These are phyloP conservation scores for Callospermophilus lateralis DNA, from an alignment of 2,113 vertebrate genomes.

Conservation along the genomic window DNA sequence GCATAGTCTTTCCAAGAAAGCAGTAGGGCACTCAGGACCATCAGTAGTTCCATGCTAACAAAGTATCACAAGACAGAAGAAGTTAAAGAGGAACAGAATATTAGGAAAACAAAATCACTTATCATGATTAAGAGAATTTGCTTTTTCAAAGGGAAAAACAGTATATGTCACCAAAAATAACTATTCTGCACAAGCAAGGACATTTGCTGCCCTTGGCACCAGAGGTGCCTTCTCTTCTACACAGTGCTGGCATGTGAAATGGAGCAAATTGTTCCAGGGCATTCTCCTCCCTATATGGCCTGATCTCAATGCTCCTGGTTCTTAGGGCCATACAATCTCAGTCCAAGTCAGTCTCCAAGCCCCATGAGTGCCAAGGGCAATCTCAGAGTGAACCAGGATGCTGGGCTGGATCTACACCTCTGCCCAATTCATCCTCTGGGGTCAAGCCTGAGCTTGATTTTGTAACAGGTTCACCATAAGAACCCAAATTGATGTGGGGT, in stretches of 20 bases:
- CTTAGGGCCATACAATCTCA: background rate
- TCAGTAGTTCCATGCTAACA: constrained; percentile 95
- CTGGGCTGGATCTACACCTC: background rate
- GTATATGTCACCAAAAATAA: background rate
- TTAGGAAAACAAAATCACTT: background rate
- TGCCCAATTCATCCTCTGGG: background rate
- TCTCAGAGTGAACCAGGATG: background rate
- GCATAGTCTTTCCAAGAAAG: constrained; percentile 96
- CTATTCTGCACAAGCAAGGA: background rate
- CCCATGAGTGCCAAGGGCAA: background rate
- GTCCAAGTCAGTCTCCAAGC: background rate
- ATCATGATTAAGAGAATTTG: background rate
- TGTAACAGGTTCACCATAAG: background rate
- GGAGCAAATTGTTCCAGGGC: background rate
- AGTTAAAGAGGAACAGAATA: background rate
- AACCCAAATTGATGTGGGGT: background rate
- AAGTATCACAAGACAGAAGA: background rate
- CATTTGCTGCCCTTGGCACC: background rate
- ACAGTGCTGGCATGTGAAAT: too few relatives aligned
- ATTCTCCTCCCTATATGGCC: background rate
- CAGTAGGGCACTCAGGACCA: constrained; percentile 95
- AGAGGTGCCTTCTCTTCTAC: background rate
- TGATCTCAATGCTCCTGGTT: background rate
- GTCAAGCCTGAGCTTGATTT: background rate
- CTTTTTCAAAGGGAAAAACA: constrained; percentile 21